Base-by-base conservation (phyloP, 2,888 invertebrate genomes). In the Pelosia muscerda region DNA sequence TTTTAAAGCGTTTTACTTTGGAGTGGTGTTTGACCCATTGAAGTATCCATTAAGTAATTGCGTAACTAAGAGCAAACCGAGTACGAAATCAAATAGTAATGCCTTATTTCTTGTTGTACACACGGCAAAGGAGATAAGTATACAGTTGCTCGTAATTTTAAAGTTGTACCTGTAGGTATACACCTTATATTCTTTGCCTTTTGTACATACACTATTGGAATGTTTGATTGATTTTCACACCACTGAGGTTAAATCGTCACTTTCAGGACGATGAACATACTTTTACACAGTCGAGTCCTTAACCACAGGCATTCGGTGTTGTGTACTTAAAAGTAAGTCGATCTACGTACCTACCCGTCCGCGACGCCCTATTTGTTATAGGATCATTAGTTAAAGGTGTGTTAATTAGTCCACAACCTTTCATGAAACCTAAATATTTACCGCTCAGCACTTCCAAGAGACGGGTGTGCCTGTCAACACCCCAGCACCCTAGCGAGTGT, bases 1-100 rank as follows among this genome's bases (percentile, higher is more conserved):
- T 49, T n/a, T 49, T n/a, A 49, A 49, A 49, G 49, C n/a, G 49
- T 49, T 49, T 49, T n/a, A 49, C 49, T 49, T 49, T 49, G 49
- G n/a, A 49, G 59, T 38, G 10, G 23, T 1, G 59, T 59, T 34
- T 59, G 22, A 15, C n/a, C 25, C 15, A 8, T 28, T 15, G 25
- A 57, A 26, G 15, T 56, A 25, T 2, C 26, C 15, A 56, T 56
- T 42, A 42, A 19, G 6, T 42, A 42, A 5, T 1, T 49, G n/a
- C 1, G 42, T 42, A 49, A n/a, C 49, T n/a, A n/a, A n/a, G 49
- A 19, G n/a, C n/a, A n/a, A 49, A n/a, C 42, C 6, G 19, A 15
- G 15, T 15, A 15, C 38, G 15, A 38, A 38, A 38, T 15, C 9
- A 34, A 34, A 34, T 34, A 34, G 9, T 34, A 34, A 34, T 34